Conservation (phyloP, 2,888 invertebrate species). For the Drosophila vallismaia region DNA sequence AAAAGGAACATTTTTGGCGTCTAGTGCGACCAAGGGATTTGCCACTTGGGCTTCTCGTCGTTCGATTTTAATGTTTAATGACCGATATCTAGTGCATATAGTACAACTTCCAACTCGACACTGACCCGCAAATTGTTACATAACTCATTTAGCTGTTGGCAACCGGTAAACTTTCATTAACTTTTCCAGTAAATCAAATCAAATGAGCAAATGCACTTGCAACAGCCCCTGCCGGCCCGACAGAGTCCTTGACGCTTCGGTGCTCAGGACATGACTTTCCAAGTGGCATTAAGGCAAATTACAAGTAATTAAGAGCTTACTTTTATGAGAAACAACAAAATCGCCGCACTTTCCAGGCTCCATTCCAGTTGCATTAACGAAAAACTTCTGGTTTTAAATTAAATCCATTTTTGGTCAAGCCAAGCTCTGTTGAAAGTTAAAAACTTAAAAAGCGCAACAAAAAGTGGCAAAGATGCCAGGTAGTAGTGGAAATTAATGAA, state of each 20-base stretch:
- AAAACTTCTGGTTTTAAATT: background rate
- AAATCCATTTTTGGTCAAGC: slow-evolving; percentile 1
- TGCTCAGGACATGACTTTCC: slow-evolving; percentile 50
- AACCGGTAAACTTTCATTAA: slow-evolving; percentile 72
- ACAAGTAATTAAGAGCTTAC: slow-evolving; percentile 74
- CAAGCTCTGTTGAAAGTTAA: slow-evolving; percentile 8
- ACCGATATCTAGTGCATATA: slow-evolving; percentile 51
- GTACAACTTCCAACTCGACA: slow-evolving; percentile 5
- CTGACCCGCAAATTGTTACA: slow-evolving; percentile 67
- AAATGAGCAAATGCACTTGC: slow-evolving; percentile 63
- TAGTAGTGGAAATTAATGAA: slow-evolving; percentile 35
- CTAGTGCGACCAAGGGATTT: slow-evolving; percentile 16
- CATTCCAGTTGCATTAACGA: background rate
- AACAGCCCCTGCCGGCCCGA: slow-evolving; percentile 17
- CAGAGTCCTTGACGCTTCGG: slow-evolving; percentile 42
- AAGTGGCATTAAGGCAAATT: slow-evolving; percentile 80
- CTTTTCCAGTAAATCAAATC: slow-evolving; percentile 74
- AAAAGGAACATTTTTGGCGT: background rate
- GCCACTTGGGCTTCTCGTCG: slow-evolving; percentile 35
- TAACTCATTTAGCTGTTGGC: slow-evolving; percentile 67
- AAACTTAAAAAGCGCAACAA: slow-evolving; percentile 14
- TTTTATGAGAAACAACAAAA: slow-evolving; percentile 55
- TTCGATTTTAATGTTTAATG: slow-evolving; percentile 71
- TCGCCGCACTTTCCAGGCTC: slow-evolving; percentile 21
- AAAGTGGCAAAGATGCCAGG: slow-evolving; percentile 17